Conservation (phyloP, 2,888 invertebrate species). For the Ceramica pisi region DNA sequence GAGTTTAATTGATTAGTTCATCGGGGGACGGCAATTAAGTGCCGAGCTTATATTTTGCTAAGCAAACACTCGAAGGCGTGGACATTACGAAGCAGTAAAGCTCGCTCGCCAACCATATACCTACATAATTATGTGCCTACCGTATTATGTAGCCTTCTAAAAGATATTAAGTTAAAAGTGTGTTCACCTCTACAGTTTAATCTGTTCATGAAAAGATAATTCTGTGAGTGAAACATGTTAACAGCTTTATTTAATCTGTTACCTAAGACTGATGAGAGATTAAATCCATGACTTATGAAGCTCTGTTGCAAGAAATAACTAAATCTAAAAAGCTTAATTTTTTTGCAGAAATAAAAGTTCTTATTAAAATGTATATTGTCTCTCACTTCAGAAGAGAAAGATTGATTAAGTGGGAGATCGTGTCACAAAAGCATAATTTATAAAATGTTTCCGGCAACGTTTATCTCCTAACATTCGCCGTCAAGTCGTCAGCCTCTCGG, state of each 20-base stretch:
- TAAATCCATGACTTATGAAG: neutral
- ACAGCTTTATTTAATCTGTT: neutral
- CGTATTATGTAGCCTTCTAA: neutral
- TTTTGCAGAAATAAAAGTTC: neutral
- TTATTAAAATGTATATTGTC: no score
- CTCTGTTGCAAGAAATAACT: neutral
- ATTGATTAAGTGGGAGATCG: neutral
- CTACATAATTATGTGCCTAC: neutral
- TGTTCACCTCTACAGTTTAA: neutral
- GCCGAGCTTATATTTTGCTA: slow-evolving; percentile 9
- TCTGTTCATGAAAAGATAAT: neutral
- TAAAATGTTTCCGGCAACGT: neutral
- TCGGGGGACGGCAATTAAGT: slow-evolving; percentile 19
- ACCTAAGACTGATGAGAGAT: neutral
- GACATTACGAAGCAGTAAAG: neutral
- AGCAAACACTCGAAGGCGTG: slow-evolving; percentile 11
- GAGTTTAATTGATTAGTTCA: slow-evolving; percentile 57
- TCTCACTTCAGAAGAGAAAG: neutral
- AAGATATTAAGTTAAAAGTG: neutral
- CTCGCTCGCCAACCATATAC: neutral
- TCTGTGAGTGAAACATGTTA: neutral
- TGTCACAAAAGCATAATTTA: neutral
- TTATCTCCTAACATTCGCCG: neutral
- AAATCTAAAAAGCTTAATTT: no score
- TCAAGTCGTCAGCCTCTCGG: slow-evolving; percentile 2